Evolutionary conservation across 1,140 invertebrate genomes (phyloP).

Genomic region (Drosophila eugracilis): DNA sequence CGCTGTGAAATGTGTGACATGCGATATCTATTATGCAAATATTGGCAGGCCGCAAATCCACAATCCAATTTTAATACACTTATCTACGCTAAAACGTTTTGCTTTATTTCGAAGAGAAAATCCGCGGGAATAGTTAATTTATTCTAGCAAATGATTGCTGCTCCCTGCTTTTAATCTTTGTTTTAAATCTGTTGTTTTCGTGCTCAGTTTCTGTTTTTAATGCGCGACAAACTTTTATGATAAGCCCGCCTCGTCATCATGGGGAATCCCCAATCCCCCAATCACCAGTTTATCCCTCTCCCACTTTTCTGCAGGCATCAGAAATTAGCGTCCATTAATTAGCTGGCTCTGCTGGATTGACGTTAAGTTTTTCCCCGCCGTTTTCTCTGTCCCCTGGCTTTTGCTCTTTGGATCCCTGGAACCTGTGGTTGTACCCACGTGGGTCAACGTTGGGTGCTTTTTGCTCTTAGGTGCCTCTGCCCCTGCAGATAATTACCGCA

Average conservation of each 20-base stretch:
- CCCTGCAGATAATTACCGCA: constrained; percentile 61
- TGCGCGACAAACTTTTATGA: constrained; percentile 63
- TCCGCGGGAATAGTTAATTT: background rate
- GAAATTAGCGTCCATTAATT: constrained; percentile 79
- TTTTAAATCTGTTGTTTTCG: constrained; percentile 12
- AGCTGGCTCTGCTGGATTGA: constrained; percentile 68
- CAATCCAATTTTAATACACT: constrained; percentile 55
- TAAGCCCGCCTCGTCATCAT: constrained; percentile 29
- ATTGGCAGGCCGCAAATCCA: constrained; percentile 69
- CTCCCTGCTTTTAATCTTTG: background rate
- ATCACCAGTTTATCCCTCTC: background rate
- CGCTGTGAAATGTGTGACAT: constrained; percentile 60
- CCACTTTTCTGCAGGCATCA: constrained; percentile 31
- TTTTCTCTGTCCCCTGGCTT: background rate
- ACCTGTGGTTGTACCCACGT: constrained; percentile 3
- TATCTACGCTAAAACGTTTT: background rate
- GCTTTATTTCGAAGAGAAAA: background rate
- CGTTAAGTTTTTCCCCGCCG: constrained; percentile 56
- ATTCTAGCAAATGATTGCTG: background rate
- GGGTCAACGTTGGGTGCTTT: constrained; percentile 17
- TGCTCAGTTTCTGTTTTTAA: constrained; percentile 44
- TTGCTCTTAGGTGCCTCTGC: constrained; percentile 4
- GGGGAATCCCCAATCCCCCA: too few species aligned
- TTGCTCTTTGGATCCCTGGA: background rate
- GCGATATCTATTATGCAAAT: constrained; percentile 81